Evolutionary conservation across 2,113 vertebrate species (phyloP).

Genomic region (Crotalus tigris): DNA sequence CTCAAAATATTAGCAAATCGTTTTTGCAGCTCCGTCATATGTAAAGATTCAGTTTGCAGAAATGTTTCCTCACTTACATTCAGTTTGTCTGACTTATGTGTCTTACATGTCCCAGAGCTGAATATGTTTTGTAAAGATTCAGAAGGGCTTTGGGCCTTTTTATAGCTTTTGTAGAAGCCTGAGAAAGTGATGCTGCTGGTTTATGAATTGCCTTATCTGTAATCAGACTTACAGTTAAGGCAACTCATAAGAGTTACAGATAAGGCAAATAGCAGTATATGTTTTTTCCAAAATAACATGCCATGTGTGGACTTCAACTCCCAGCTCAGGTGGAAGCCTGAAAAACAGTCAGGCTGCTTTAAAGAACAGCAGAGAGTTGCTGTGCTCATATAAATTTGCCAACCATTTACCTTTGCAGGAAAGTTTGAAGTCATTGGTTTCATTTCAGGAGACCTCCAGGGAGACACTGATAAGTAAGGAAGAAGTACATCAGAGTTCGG

Average conservation of each 20-base stretch:
- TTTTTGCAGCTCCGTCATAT: neutral
- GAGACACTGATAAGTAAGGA: neutral
- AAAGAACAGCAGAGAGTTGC: neutral
- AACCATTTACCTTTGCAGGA: neutral
- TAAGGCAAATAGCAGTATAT: neutral
- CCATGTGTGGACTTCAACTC: neutral
- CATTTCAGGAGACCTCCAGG: neutral
- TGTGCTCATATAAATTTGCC: neutral
- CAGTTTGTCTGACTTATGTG: neutral
- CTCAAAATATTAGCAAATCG: neutral
- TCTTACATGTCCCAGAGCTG: neutral
- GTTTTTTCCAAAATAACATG: neutral
- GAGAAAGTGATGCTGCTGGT: neutral
- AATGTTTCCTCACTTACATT: neutral
- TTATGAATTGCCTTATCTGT: neutral
- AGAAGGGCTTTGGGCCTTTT: neutral
- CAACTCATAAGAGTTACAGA: neutral
- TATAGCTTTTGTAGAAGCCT: neutral
- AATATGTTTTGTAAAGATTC: neutral
- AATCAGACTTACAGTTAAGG: neutral
- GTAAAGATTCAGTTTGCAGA: neutral
- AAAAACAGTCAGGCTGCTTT: neutral
- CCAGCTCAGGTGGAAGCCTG: neutral
- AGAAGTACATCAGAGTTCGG: neutral
- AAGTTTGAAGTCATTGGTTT: neutral